Percentiles rank a stretch among this genome's conserved stretches.
phyloP scores from a whole-genome alignment of 2,113 vertebrate species.

The Rhegmatorhina hoffmannsi region DNA sequence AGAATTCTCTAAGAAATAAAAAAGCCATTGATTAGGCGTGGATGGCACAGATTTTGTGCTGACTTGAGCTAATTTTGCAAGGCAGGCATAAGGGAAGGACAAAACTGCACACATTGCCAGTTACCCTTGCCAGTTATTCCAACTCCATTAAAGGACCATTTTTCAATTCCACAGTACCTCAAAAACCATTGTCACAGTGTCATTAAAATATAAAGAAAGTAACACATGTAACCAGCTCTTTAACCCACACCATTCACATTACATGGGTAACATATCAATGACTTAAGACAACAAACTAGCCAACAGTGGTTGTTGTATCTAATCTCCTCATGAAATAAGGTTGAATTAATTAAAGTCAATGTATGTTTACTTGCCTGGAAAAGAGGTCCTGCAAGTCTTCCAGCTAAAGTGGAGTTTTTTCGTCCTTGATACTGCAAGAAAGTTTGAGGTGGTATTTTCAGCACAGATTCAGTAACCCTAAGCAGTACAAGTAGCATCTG shows the following conservation, averaged over 20 bases:
- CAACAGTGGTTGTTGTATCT: not conserved
- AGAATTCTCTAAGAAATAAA: not conserved
- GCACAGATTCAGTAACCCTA: conserved; percentile 95
- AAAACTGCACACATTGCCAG: not conserved
- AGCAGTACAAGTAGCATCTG: conserved; percentile 95
- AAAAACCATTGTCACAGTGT: not conserved
- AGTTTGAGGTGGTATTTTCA: conserved; percentile 94
- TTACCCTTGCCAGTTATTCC: not conserved
- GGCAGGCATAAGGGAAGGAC: not conserved
- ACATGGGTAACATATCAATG: not conserved
- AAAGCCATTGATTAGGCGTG: not conserved
- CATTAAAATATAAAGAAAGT: not conserved
- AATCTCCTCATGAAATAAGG: not conserved
- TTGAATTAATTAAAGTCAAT: not conserved
- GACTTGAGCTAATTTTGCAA: not conserved
- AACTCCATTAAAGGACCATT: not conserved
- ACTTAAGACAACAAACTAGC: not conserved
- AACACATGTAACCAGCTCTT: not conserved
- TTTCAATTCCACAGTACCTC: not conserved
- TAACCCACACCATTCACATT: not conserved
- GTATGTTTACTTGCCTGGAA: conserved; percentile 87
- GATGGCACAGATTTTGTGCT: not conserved
- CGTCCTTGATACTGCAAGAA: conserved; percentile 89
- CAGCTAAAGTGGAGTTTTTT: conserved; percentile 91
- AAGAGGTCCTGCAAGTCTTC: conserved; percentile 92